Conservation (phyloP, 2,113 vertebrate species). For the Phalacrocorax pelagicus region DNA sequence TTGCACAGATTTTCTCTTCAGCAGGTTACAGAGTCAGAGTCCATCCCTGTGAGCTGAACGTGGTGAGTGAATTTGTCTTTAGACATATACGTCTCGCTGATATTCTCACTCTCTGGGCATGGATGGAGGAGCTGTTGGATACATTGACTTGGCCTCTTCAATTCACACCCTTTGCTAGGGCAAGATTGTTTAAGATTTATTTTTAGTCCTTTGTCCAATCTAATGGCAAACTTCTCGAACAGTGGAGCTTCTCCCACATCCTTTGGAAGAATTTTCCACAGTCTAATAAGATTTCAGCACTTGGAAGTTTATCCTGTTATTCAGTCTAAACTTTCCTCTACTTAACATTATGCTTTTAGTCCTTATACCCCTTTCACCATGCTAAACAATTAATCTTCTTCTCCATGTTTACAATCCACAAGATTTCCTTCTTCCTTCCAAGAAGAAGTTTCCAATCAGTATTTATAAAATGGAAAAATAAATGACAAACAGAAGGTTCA, state of each 20-base stretch:
- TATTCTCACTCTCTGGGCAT: fast-evolving
- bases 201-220: background rate
- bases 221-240: background rate
- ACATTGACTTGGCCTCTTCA: background rate
- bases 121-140: background rate
- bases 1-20: background rate
- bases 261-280: slow-evolving; percentile 46
- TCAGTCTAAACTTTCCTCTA: slow-evolving; percentile 51
- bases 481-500: slow-evolving; percentile 69
- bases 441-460: slow-evolving; percentile 69
- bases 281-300: slow-evolving; percentile 36
- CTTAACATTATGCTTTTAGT: background rate
- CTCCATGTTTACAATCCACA: slow-evolving; percentile 67
- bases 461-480: slow-evolving; percentile 73
- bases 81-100: fast-evolving
- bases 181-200: background rate
- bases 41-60: fast-evolving
- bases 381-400: slow-evolving; percentile 62
- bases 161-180: background rate
- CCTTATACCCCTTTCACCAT: slow-evolving; percentile 45
- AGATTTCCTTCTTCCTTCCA: slow-evolving; percentile 65
- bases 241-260: slow-evolving; percentile 37
- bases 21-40: background rate
- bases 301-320: slow-evolving; percentile 43
- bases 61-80: fast-evolving